Evolutionary conservation across 2,113 vertebrate species (phyloP).

Genomic region (Hirundichthys speculiger): DNA sequence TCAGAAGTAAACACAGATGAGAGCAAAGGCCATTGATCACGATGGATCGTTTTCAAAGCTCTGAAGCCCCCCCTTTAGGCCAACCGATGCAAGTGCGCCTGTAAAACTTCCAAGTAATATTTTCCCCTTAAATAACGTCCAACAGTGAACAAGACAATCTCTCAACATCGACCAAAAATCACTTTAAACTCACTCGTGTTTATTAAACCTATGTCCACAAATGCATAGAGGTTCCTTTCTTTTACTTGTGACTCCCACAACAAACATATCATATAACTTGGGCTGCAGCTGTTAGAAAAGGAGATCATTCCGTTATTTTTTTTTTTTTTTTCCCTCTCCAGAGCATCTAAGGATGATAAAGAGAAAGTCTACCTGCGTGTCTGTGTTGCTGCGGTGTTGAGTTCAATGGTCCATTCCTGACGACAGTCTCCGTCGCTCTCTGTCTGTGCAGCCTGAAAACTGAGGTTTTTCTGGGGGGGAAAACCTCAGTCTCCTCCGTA

Average conservation of each 20-base stretch:
- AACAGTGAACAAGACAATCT: conserved; percentile 8
- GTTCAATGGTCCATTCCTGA: conserved; percentile 68
- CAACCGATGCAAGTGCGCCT: conserved; percentile 3
- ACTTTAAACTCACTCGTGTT: neutral
- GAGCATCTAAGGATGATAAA: conserved; percentile 1
- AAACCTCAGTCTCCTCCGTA: conserved; percentile 55
- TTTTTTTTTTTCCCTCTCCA: too few species aligned
- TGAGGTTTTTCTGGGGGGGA: conserved; percentile 45
- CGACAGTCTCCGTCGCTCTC: conserved; percentile 37
- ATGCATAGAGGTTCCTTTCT: rapidly evolving
- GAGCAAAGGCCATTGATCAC: neutral
- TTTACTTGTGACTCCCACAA: neutral
- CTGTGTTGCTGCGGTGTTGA: conserved; percentile 15
- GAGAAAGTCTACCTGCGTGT: conserved; percentile 47
- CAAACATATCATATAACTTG: conserved; percentile 30
- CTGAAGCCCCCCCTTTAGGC: conserved; percentile 68
- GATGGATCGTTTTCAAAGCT: conserved; percentile 41
- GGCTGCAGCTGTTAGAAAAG: conserved; percentile 18
- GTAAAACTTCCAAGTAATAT: neutral
- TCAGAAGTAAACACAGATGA: conserved; percentile 34
- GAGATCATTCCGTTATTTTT: neutral
- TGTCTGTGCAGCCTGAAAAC: conserved; percentile 59
- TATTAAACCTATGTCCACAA: neutral
- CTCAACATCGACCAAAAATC: conserved; percentile 22
- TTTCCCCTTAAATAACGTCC: conserved; percentile 12